These are phyloP conservation scores for Callyntrura sp. DNA, from an alignment of 2,888 invertebrate species.

Conservation along the genomic window DNA sequence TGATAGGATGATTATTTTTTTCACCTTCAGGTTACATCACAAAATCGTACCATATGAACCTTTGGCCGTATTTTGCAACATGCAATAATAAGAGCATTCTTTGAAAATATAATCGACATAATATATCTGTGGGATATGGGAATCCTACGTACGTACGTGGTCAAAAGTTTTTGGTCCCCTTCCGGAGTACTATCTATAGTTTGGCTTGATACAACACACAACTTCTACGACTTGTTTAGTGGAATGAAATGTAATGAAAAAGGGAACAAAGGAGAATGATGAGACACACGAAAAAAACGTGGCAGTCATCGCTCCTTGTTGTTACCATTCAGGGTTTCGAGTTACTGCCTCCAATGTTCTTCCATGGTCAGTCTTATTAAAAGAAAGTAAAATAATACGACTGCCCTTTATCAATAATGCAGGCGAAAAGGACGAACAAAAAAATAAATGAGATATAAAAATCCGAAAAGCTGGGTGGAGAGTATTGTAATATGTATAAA, in stretches of 20 bases:
- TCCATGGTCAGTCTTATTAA: constrained; percentile 22
- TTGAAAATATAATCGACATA: not conserved
- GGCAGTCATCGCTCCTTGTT: not conserved
- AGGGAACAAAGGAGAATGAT: constrained; percentile 37
- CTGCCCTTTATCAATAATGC: constrained; percentile 48
- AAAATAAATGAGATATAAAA: not conserved
- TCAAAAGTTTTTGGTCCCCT: constrained; percentile 12
- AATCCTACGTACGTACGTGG: not conserved
- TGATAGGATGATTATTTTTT: not conserved
- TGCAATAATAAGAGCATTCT: not conserved
- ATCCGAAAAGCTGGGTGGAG: too few species aligned
- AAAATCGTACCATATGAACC: not conserved
- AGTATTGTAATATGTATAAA: not conserved
- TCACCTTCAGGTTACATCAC: not conserved
- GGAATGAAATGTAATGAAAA: constrained; percentile 19
- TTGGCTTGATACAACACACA: too few species aligned
- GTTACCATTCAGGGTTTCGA: not conserved
- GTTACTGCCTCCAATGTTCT: not conserved
- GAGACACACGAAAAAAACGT: not conserved
- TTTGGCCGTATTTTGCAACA: not conserved
- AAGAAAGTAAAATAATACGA: constrained; percentile 47
- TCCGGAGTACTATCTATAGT: not conserved
- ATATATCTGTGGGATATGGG: not conserved
- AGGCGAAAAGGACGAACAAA: not conserved
- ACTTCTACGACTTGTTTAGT: too few species aligned